Evolutionary conservation across 2,888 invertebrate genomes (phyloP).

Genomic region (Oscheius sp.): DNA sequence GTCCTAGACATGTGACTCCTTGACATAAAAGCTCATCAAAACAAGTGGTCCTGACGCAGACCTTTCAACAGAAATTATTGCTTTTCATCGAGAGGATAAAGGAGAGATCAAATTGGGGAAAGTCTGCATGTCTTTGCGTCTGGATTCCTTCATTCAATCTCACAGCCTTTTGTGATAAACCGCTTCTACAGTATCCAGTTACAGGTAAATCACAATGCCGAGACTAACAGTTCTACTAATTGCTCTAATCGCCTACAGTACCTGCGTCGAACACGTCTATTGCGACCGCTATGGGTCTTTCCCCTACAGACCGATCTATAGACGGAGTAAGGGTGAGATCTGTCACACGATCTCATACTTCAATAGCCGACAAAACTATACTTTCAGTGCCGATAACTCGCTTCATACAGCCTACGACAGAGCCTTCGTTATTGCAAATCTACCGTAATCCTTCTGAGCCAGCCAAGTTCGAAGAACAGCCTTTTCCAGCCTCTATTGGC

Average conservation of each 20-base stretch:
- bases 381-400: slow-evolving; percentile 5
- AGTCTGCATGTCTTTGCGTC: too few relatives aligned
- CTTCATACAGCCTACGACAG: not conserved
- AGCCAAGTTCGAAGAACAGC: slow-evolving; percentile 15
- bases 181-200: too few relatives aligned
- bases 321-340: slow-evolving; percentile 9
- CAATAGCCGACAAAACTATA: not conserved
- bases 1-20: too few relatives aligned
- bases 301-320: slow-evolving; percentile 28
- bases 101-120: too few relatives aligned
- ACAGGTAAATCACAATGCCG: too few relatives aligned
- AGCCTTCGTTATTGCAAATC: not conserved
- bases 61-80: too few relatives aligned
- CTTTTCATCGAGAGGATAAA: too few relatives aligned
- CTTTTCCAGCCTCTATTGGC: slow-evolving; percentile 12
- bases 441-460: slow-evolving; percentile 15
- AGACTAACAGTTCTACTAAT: not conserved
- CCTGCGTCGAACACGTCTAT: not conserved
- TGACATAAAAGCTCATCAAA: too few relatives aligned
- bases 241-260: not conserved
- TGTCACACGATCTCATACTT: not conserved
- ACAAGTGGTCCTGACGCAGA: too few relatives aligned
- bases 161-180: too few relatives aligned
- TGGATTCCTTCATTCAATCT: too few relatives aligned
- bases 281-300: slow-evolving; percentile 14